Percentiles rank a stretch among this genome's conserved stretches.
Evolutionary conservation across 1,140 invertebrate species (phyloP).

Genomic region (Trichomalopsis sarcophagae): DNA sequence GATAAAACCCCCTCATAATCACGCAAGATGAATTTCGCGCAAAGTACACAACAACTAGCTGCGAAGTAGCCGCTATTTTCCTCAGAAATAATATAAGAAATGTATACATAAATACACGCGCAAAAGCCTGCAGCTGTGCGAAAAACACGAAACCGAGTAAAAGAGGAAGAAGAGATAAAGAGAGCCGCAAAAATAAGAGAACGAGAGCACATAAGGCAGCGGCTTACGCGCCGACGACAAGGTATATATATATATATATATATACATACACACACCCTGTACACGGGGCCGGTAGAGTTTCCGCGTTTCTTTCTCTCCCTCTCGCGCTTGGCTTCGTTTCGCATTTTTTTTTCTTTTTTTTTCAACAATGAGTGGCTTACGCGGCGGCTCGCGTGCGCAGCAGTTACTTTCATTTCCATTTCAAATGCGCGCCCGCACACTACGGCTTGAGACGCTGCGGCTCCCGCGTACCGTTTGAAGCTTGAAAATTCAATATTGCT

Average conservation of each 20-base stretch:
- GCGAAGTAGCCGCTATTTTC: neutral
- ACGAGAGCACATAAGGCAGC: conserved; percentile 5
- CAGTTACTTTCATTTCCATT: conserved; percentile 43
- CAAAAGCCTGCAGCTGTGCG: neutral
- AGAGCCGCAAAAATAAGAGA: neutral
- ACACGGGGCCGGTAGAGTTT: neutral
- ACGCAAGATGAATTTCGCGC: neutral
- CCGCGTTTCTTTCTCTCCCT: conserved; percentile 1
- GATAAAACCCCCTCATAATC: neutral
- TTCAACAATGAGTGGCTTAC: conserved; percentile 33
- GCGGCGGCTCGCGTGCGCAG: neutral
- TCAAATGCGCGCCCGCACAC: conserved; percentile 20
- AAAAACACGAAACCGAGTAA: neutral
- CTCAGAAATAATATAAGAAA: neutral
- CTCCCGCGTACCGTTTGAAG: neutral
- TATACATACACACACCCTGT: neutral
- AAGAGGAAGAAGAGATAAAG: neutral
- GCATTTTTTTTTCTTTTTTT: neutral
- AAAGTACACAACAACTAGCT: neutral
- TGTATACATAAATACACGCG: neutral
- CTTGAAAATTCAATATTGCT: conserved; percentile 45
- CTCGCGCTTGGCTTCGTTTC: neutral
- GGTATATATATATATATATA: neutral
- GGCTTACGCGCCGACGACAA: conserved; percentile 34
- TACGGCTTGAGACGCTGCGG: neutral